A percentile compares a stretch with the other conserved stretches of the same genome.
Evolutionary conservation across 2,888 invertebrate genomes (phyloP).

Genomic region (Chymomyza fuscimana): DNA sequence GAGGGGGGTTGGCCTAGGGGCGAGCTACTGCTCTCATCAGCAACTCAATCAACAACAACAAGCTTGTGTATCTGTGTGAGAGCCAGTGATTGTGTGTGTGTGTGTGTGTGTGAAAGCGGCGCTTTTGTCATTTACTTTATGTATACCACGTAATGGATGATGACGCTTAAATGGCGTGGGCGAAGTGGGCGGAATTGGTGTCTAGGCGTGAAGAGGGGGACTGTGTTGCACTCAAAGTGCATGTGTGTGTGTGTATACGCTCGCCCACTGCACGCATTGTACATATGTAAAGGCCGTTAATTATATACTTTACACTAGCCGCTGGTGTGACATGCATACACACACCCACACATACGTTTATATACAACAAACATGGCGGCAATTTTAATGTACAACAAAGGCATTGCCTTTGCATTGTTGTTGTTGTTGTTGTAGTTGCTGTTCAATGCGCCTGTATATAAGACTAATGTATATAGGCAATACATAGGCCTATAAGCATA

Average conservation of each 20-base stretch:
- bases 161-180: conserved; percentile 12
- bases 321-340: conserved; percentile 7
- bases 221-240: background rate
- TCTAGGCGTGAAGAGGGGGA: background rate
- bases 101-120: conserved; percentile 41
- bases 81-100: background rate
- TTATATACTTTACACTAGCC: conserved; percentile 61
- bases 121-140: conserved; percentile 74
- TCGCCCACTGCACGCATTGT: conserved; percentile 27
- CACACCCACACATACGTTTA: background rate
- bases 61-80: background rate
- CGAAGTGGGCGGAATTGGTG: background rate
- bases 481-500: conserved; percentile 3
- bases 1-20: conserved; percentile 3
- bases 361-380: conserved; percentile 52
- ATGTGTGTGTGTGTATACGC: conserved; percentile 7
- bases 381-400: conserved; percentile 71
- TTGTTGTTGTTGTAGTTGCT: conserved; percentile 39
- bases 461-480: background rate
- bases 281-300: conserved; percentile 63
- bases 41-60: conserved; percentile 62
- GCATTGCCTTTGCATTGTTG: conserved; percentile 45
- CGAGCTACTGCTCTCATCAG: conserved; percentile 56
- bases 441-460: conserved; percentile 19
- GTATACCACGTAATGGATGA: conserved; percentile 63